Evolutionary conservation across 2,797 vertebrate species (phyloP), one percentile per base, ranked within the genome.

Genomic region (Anguilla anguilla): DNA sequence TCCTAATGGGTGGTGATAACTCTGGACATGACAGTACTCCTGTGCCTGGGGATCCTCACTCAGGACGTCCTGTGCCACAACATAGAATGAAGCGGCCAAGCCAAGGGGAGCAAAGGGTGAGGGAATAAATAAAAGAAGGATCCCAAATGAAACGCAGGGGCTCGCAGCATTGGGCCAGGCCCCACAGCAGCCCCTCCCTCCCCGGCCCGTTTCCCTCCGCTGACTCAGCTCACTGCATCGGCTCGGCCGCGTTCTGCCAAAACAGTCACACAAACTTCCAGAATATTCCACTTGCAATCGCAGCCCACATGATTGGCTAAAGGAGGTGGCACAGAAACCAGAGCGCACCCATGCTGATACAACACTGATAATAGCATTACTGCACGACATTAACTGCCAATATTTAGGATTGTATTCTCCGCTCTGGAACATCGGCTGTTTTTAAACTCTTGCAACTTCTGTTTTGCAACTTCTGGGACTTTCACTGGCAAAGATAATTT

Each of bases 51-150:
- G 88, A 86, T 81, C 84, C 82, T 92, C 89, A 90, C 90, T 91
- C 84, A 90, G 94, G 91, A 94, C 92, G 49, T 92, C 85, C 89
- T 94, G 94, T 95, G 91, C 92, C 90, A 87, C 89, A 25, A 31
- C 84, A 53, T 39, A 88, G 67, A 92, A 74, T 84, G n/a, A 87
- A 84, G 85, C 87, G 90, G 84, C 85, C 49, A 87, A 90, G 93
- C 91, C 93, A 95, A 92, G 15, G 6, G 74, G 90, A 92, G 89
- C 46, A 91, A 89, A 92, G 90, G 72, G 69, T 93, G 88, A 88
- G 88, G 88, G 85, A 89, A 90, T 89, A 81, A 87, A 77, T 90
- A 90, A 91, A 88, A 86, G 64, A 53, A 67, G 83, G 13, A 61
- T 17, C 53, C 35, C 11, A 84, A 59, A 84, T 84, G 28, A 84